Evolutionary conservation across 1,140 invertebrate genomes (phyloP).

Genomic region (Temnothorax longispinosus): DNA sequence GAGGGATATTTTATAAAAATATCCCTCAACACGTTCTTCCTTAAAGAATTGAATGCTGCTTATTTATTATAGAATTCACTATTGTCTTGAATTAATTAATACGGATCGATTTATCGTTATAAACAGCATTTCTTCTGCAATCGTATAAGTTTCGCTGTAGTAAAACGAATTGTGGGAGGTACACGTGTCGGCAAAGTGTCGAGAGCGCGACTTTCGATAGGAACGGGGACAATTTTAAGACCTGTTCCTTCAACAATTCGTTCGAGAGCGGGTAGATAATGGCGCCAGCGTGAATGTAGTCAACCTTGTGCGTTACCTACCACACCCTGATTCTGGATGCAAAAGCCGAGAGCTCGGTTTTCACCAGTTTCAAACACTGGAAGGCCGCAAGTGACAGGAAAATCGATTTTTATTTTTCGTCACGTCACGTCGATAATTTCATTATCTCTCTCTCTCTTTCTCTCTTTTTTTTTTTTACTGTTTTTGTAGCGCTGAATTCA

Average conservation of each 20-base stretch:
- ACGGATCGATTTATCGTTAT: neutral
- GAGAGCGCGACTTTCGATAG: conserved; percentile 59
- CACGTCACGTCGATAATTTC: conserved; percentile 54
- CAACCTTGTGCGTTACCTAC: conserved; percentile 75
- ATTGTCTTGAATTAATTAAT: neutral
- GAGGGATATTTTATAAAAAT: neutral
- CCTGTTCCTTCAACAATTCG: conserved; percentile 70
- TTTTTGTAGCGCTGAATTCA: conserved; percentile 23
- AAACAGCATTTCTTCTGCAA: neutral
- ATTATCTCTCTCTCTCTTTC: conserved; percentile 10
- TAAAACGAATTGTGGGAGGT: neutral
- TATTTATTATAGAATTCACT: neutral
- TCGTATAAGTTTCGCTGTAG: neutral
- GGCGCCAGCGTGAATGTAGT: conserved; percentile 76
- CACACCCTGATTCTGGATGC: conserved; percentile 72
- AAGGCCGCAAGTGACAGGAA: conserved; percentile 75
- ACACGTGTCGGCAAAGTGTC: neutral
- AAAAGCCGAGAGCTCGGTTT: conserved; percentile 73
- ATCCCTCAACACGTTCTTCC: neutral
- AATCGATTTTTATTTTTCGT: conserved; percentile 66
- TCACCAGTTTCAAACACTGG: conserved; percentile 72
- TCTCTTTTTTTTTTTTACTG: neutral
- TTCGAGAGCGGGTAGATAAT: conserved; percentile 74
- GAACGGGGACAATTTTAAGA: conserved; percentile 71
- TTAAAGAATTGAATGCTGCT: neutral